phyloP scores from a whole-genome alignment of 2,113 vertebrate species.

The Chrysemys picta region DNA sequence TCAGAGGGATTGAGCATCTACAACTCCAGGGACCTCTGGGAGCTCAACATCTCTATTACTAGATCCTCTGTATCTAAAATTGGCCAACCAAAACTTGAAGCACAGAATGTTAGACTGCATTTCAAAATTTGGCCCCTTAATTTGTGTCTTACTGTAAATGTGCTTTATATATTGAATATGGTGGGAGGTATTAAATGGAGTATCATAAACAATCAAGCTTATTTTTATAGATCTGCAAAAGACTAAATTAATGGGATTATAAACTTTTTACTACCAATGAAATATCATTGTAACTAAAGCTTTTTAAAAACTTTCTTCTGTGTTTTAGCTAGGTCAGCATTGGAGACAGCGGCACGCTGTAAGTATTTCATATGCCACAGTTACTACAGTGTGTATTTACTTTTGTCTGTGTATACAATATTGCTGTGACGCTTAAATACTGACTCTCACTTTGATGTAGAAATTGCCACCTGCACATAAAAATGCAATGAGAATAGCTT shows the following conservation, averaged over 20 bases:
- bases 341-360: slow-evolving; percentile 80
- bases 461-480: not conserved
- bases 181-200: not conserved
- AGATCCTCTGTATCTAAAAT: not conserved
- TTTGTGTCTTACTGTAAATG: not conserved
- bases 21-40: not conserved
- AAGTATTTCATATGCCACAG: slow-evolving; percentile 76
- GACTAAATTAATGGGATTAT: not conserved
- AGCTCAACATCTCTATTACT: not conserved
- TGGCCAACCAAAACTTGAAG: not conserved
- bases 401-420: not conserved
- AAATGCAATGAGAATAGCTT: not conserved
- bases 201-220: not conserved
- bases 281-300: slow-evolving; percentile 11
- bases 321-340: slow-evolving; percentile 81
- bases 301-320: slow-evolving; percentile 51
- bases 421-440: not conserved
- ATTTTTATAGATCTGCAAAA: not conserved
- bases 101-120: not conserved
- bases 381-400: not conserved
- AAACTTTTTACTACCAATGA: not conserved
- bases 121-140: not conserved
- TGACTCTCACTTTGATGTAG: not conserved
- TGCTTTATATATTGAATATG: not conserved
- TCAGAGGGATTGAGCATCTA: not conserved